A percentile compares a stretch with the other conserved stretches of the same genome.
Evolutionary conservation across 1,140 invertebrate genomes (phyloP).

Genomic region (Megathymus violae): DNA sequence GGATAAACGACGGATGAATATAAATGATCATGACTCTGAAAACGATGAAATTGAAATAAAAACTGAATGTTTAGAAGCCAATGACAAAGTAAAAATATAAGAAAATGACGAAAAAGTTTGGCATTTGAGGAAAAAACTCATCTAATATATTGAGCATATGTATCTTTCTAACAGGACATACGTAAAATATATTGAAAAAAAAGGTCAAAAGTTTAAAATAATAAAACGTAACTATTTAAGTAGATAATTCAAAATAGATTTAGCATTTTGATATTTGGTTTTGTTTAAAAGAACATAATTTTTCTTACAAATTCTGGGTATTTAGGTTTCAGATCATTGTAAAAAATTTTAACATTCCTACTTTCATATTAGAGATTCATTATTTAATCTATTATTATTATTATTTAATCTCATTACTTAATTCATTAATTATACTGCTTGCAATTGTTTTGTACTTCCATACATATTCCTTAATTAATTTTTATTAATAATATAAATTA

Average conservation of each 20-base stretch:
- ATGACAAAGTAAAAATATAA: neutral
- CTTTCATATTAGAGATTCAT: neutral
- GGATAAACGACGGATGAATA: conserved; percentile 1
- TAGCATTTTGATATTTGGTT: too few species aligned
- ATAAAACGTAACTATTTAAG: too few species aligned
- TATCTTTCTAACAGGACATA: too few species aligned
- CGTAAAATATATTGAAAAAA: too few species aligned
- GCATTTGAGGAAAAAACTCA: too few species aligned
- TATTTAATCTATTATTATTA: neutral
- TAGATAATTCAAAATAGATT: too few species aligned
- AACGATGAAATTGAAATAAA: neutral
- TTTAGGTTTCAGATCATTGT: neutral
- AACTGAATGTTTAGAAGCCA: neutral
- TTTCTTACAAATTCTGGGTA: neutral
- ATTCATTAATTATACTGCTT: conserved; percentile 32
- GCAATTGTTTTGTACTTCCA: conserved; percentile 71
- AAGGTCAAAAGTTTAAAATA: too few species aligned
- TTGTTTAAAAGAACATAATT: too few species aligned
- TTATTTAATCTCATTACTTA: too few species aligned
- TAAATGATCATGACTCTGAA: neutral
- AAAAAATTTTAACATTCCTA: neutral
- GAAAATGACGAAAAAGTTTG: neutral
- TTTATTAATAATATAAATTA: conserved; percentile 13
- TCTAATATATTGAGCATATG: too few species aligned
- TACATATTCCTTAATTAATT: conserved; percentile 15